A percentile compares a stretch with the other conserved stretches of the same genome.
Evolutionary conservation across 2,888 invertebrate genomes (phyloP).

Genomic region (Leucophenga montana): DNA sequence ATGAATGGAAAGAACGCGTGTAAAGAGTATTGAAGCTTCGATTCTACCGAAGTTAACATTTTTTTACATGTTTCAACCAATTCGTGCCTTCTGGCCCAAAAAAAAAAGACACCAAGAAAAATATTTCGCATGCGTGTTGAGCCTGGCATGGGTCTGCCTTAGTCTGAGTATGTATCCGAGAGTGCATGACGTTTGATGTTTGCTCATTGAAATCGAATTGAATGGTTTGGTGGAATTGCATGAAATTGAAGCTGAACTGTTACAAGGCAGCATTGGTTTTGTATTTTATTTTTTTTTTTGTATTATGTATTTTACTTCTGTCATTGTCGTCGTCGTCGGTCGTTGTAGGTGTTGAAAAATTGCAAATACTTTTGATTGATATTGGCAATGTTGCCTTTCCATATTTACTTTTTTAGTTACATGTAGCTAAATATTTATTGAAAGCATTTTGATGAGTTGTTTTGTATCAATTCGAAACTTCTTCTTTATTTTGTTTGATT

Average conservation of each 20-base stretch:
- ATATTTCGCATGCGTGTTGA: constrained; percentile 5
- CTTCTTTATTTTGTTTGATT: neutral
- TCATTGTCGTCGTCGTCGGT: neutral
- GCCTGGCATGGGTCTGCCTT: neutral
- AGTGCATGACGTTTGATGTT: neutral
- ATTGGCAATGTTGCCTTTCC: no score
- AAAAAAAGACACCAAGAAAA: neutral
- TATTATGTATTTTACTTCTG: no score
- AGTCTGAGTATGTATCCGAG: no score
- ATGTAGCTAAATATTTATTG: no score
- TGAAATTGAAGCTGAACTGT: constrained; percentile 1
- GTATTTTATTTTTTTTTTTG: constrained; percentile 13
- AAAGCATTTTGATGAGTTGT: no score
- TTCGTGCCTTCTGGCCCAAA: constrained; percentile 20
- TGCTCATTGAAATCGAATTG: neutral
- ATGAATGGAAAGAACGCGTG: no score
- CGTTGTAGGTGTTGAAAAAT: constrained; percentile 25
- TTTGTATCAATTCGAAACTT: no score
- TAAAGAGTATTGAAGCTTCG: no score
- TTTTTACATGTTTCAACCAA: neutral
- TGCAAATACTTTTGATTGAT: neutral
- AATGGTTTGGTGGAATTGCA: neutral
- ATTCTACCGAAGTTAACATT: no score
- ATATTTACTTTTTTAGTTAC: no score
- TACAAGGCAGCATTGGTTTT: constrained; percentile 9